These are phyloP conservation scores for Ganaspis sp. DNA, from an alignment of 1,140 invertebrate species.

Conservation along the genomic window DNA sequence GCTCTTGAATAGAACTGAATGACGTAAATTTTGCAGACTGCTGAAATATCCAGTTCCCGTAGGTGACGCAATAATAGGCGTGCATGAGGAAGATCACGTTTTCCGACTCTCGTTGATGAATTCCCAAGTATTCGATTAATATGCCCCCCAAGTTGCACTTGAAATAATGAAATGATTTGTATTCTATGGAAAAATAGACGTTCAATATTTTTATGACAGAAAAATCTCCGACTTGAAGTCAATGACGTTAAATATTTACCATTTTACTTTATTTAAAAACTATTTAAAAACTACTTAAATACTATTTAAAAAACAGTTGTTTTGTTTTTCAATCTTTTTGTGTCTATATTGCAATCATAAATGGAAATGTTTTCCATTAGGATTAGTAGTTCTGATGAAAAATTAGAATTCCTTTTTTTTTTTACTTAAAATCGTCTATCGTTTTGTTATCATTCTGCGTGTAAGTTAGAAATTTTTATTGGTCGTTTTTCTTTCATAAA, in stretches of 20 bases:
- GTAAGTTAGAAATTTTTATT: no score
- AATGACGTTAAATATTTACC: not conserved
- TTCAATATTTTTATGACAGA: not conserved
- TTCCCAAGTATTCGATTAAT: conserved; percentile 59
- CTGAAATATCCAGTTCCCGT: not conserved
- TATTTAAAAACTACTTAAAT: no score
- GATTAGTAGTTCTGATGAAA: no score
- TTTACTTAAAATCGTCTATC: no score
- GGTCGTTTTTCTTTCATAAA: no score
- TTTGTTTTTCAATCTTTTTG: no score
- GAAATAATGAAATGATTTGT: conserved; percentile 46
- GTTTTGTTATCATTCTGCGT: no score
- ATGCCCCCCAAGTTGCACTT: conserved; percentile 44
- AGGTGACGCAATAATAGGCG: not conserved
- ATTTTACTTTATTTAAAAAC: not conserved
- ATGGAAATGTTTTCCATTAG: no score
- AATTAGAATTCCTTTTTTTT: no score
- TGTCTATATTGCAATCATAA: no score
- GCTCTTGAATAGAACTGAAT: not conserved
- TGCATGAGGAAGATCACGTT: conserved; percentile 8
- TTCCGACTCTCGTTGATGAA: conserved; percentile 52
- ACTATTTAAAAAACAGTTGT: no score
- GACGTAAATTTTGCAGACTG: not conserved
- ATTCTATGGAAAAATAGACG: not conserved
- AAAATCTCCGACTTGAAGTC: not conserved